phyloP scores from a whole-genome alignment of 2,797 vertebrate genomes.

The Parauchenoglanis ngamensis region DNA sequence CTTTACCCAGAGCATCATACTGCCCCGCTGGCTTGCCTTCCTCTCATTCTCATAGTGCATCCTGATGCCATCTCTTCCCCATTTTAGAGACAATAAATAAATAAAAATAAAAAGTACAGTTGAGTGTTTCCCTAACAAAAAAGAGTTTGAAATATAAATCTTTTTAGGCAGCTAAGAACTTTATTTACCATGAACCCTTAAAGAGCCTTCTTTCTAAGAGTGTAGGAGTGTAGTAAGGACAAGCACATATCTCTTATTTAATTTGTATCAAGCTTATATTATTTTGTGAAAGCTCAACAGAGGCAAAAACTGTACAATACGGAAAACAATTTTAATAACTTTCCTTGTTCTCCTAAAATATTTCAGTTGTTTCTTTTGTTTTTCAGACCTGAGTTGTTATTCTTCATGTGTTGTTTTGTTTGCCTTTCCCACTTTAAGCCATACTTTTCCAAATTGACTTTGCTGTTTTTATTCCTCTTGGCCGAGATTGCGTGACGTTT shows the following conservation, averaged over 20 bases:
- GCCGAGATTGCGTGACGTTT: conserved; percentile 47
- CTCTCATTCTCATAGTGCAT: no score
- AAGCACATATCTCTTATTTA: neutral
- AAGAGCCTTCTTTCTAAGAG: neutral
- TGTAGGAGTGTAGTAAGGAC: neutral
- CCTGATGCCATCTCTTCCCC: no score
- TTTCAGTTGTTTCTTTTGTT: conserved; percentile 61
- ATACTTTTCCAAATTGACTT: conserved; percentile 55
- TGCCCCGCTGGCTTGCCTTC: no score
- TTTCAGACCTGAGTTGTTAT: conserved; percentile 62
- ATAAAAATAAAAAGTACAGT: neutral
- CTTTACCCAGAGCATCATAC: no score
- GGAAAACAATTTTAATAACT: conserved; percentile 24
- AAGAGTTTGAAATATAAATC: neutral
- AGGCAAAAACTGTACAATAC: neutral
- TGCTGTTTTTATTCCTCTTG: conserved; percentile 52
- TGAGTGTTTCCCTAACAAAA: neutral
- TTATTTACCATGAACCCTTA: neutral
- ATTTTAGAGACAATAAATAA: no score
- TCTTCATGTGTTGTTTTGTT: conserved; percentile 32
- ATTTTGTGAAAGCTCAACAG: neutral
- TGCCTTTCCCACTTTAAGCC: conserved; percentile 28
- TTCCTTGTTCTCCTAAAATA: conserved; percentile 56
- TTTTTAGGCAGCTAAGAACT: neutral
- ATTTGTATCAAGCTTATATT: neutral